Percentiles rank a stretch among this genome's conserved stretches.
Conservation (phyloP, 2,797 vertebrate genomes). For the Amphiprion clarkii region DNA sequence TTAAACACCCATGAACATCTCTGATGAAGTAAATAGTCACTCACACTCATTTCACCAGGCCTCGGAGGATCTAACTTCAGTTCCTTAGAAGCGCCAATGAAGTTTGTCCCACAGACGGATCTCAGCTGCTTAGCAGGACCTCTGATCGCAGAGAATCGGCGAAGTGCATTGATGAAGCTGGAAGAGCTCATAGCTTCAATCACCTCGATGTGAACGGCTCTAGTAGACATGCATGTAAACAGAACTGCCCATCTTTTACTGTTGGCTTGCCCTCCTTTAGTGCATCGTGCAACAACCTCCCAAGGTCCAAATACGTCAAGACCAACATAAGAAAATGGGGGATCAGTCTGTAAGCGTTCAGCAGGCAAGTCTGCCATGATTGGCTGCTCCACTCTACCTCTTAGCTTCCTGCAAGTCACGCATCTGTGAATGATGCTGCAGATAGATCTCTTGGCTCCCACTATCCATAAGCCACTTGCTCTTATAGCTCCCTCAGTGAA, state of each 20-base stretch:
- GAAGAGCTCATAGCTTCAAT: constrained; percentile 24
- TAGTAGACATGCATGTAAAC: constrained; percentile 36
- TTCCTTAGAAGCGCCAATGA: background rate
- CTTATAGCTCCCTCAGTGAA: background rate
- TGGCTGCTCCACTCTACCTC: background rate
- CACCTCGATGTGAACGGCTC: constrained; percentile 29
- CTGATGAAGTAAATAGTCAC: constrained; percentile 10
- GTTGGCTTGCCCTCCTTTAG: constrained; percentile 18
- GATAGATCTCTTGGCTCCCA: constrained; percentile 7
- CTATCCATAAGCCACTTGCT: constrained; percentile 13
- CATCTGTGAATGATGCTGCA: constrained; percentile 5
- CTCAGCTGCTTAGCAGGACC: background rate
- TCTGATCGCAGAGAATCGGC: constrained; percentile 15
- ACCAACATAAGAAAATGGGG: constrained; percentile 36
- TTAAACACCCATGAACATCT: constrained; percentile 32
- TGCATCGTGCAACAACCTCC: constrained; percentile 16
- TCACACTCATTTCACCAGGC: background rate
- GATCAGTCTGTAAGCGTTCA: background rate
- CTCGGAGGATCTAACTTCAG: constrained; percentile 5
- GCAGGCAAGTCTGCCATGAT: constrained; percentile 18
- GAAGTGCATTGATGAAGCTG: background rate
- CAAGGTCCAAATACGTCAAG: constrained; percentile 30
- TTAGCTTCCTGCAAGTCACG: constrained; percentile 4
- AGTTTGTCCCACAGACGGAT: constrained; percentile 29
- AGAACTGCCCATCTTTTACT: constrained; percentile 42